These are phyloP conservation scores for Epinephelus coioides DNA, from an alignment of 2,797 vertebrate genomes.

Conservation along the genomic window DNA sequence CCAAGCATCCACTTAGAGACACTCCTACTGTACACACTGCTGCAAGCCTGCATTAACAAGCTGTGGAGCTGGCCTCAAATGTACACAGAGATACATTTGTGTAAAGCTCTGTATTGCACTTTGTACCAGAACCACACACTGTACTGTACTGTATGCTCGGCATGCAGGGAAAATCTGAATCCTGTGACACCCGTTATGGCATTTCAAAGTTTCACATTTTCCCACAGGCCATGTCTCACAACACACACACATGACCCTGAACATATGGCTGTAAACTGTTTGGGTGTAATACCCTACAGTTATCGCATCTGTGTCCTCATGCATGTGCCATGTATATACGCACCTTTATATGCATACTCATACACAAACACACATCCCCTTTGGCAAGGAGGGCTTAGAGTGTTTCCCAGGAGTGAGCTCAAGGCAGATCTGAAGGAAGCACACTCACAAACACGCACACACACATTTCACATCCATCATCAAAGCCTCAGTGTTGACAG, in stretches of 20 bases:
- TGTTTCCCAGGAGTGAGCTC: constrained; percentile 57
- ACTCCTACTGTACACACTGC: constrained; percentile 1
- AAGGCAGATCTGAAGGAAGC: constrained; percentile 40
- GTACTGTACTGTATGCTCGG: neutral
- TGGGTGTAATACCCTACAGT: neutral
- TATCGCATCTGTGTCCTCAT: neutral
- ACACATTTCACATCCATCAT: constrained; percentile 58
- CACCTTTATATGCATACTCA: constrained; percentile 2
- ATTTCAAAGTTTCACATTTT: constrained; percentile 25
- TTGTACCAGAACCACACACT: neutral
- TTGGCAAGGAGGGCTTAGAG: constrained; percentile 18
- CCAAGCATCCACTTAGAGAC: constrained; percentile 18
- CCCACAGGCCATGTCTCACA: neutral
- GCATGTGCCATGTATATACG: neutral
- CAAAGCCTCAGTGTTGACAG: constrained; percentile 67
- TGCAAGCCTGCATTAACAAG: constrained; percentile 45
- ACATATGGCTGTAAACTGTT: constrained; percentile 13
- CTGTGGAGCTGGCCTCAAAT: constrained; percentile 13
- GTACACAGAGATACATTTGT: constrained; percentile 13
- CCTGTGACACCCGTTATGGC: constrained; percentile 24
- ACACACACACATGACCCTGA: neutral
- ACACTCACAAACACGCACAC: constrained; percentile 25
- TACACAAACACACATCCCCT: neutral
- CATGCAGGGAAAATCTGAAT: constrained; percentile 10
- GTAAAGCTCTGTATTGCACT: neutral